Conservation (phyloP, 2,888 invertebrate genomes). For the Barypeithes pellucidus region DNA sequence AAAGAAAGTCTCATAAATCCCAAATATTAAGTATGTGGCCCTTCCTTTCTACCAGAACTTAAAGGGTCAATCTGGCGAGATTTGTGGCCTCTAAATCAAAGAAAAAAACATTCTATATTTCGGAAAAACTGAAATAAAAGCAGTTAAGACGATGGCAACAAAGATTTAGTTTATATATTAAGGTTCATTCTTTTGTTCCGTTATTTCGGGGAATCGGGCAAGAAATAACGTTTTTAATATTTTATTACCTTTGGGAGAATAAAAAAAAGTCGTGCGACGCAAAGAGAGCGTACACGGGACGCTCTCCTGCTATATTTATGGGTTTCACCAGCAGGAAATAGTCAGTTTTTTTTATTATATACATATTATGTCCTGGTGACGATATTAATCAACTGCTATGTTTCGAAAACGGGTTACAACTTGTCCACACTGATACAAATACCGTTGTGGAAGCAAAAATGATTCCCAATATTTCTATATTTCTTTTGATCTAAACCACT, state of each 20-base stretch:
- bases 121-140: slow-evolving; percentile 10
- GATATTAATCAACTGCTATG: no score
- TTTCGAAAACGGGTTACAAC: no score
- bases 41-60: not conserved
- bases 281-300: slow-evolving; percentile 17
- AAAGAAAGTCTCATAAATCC: not conserved
- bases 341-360: not conserved
- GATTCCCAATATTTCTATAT: no score
- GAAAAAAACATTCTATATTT: slow-evolving; percentile 11
- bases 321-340: not conserved
- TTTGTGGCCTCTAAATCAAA: slow-evolving; percentile 15
- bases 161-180: slow-evolving; percentile 22
- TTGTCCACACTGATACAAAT: no score
- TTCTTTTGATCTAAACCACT: no score
- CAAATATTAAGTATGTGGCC: slow-evolving; percentile 15
- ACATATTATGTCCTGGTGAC: no score
- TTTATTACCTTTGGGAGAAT: slow-evolving; percentile 33
- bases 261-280: slow-evolving; percentile 33
- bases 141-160: slow-evolving; percentile 8
- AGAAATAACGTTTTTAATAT: slow-evolving; percentile 26
- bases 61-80: not conserved
- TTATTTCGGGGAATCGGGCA: slow-evolving; percentile 2
- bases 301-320: slow-evolving; percentile 27
- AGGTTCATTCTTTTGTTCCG: slow-evolving; percentile 16
- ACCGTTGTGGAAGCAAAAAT: no score